Percentiles rank a stretch among this genome's conserved stretches.
These are phyloP conservation scores for Thalassaphorura encarpata DNA, from an alignment of 1,140 invertebrate genomes.

Conservation along the genomic window DNA sequence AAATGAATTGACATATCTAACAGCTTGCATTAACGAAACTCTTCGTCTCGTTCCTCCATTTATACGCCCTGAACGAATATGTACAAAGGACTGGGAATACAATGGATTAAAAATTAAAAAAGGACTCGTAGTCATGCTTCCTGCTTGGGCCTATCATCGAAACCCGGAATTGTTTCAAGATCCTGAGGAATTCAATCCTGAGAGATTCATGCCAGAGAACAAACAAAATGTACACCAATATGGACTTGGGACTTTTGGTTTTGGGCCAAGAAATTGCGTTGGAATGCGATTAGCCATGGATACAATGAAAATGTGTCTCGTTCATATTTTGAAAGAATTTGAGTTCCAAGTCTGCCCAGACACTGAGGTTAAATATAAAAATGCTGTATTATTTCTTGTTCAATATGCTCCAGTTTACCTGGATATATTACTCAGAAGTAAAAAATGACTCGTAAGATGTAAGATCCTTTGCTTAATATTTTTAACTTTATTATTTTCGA, in stretches of 20 bases:
- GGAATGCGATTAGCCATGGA: not conserved
- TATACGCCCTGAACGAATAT: conserved; percentile 6
- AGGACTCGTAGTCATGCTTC: conserved; percentile 9
- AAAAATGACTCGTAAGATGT: no score
- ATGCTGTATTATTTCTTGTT: no score
- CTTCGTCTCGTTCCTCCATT: conserved; percentile 5
- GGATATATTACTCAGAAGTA: no score
- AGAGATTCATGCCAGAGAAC: not conserved
- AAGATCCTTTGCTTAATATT: no score
- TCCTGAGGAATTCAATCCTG: not conserved
- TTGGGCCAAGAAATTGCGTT: not conserved
- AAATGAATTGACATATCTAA: conserved; percentile 15
- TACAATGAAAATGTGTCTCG: not conserved
- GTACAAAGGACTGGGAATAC: conserved; percentile 8
- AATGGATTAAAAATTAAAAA: conserved; percentile 8
- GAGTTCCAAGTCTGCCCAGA: not conserved
- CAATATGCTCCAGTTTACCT: no score
- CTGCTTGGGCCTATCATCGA: not conserved
- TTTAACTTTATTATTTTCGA: no score
- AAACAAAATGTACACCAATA: not conserved
- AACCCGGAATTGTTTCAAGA: not conserved
- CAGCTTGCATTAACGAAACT: conserved; percentile 21
- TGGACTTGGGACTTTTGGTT: not conserved
- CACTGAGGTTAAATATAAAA: not conserved
- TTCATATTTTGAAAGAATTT: not conserved